A percentile compares a stretch with the other conserved stretches of the same genome.
phyloP scores from a whole-genome alignment of 2,888 invertebrate genomes.

The Desoria tigrina region DNA sequence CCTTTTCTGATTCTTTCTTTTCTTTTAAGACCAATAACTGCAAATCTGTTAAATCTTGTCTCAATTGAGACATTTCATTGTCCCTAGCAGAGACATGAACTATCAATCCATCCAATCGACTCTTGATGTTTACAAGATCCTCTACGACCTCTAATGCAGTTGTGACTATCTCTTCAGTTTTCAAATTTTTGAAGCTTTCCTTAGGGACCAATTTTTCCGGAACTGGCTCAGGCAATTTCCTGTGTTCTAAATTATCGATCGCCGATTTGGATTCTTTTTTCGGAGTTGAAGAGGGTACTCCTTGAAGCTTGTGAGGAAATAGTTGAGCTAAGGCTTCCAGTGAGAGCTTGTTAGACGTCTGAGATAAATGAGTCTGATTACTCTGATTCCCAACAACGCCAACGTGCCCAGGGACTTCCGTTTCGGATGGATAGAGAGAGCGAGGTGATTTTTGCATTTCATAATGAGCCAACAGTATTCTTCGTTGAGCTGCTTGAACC shows the following conservation, averaged over 20 bases:
- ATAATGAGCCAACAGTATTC: constrained; percentile 31
- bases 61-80: constrained; percentile 40
- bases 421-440: constrained; percentile 30
- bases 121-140: neutral
- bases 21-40: constrained; percentile 14
- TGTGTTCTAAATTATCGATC: too few relatives aligned
- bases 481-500: constrained; percentile 10
- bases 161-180: neutral
- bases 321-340: constrained; percentile 9
- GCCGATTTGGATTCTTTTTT: neutral
- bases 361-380: too few relatives aligned
- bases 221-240: neutral
- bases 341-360: neutral
- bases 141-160: neutral
- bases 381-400: neutral
- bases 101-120: constrained; percentile 9
- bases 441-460: constrained; percentile 33
- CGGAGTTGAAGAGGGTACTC: neutral
- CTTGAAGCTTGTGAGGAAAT: neutral
- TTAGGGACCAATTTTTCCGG: neutral
- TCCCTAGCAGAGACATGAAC: constrained; percentile 59
- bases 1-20: constrained; percentile 11
- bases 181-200: neutral
- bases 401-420: neutral
- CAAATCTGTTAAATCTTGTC: constrained; percentile 27